Conservation (phyloP, 2,797 vertebrate genomes). For the Dermochelys coriacea region DNA sequence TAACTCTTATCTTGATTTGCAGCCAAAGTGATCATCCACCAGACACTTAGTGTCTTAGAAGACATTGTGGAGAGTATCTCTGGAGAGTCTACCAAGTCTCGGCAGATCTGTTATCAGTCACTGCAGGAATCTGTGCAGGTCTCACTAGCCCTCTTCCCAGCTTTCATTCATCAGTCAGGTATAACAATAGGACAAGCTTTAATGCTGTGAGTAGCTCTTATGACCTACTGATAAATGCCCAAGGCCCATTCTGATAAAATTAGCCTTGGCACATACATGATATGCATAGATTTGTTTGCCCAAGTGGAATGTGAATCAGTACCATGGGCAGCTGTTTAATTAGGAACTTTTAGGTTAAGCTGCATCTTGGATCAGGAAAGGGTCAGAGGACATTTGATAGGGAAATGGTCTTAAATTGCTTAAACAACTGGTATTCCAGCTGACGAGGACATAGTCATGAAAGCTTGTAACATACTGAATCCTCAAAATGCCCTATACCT, state of each 20-base stretch:
- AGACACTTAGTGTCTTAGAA: conserved; percentile 92
- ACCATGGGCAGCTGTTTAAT: not conserved
- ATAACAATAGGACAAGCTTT: conserved; percentile 67
- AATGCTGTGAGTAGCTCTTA: conserved; percentile 38
- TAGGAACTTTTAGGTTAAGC: not conserved
- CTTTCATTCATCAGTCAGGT: conserved; percentile 98
- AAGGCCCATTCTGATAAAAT: not conserved
- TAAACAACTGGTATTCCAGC: not conserved
- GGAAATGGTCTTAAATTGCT: not conserved
- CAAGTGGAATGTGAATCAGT: not conserved
- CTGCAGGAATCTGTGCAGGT: conserved; percentile 98
- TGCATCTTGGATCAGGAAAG: not conserved
- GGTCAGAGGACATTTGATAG: not conserved
- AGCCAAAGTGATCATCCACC: conserved; percentile 95
- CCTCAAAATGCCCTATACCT: not conserved
- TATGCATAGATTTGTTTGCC: not conserved
- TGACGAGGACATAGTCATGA: not conserved
- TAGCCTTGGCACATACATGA: accelerated
- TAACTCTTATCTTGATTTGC: conserved; percentile 64
- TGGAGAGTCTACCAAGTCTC: conserved; percentile 96
- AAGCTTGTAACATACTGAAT: not conserved
- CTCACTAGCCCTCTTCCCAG: conserved; percentile 94
- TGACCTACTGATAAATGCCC: not conserved
- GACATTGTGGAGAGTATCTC: conserved; percentile 96
- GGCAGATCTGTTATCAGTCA: conserved; percentile 98